phyloP scores from a whole-genome alignment of 2,888 invertebrate species.

The Plagodis dolabraria region DNA sequence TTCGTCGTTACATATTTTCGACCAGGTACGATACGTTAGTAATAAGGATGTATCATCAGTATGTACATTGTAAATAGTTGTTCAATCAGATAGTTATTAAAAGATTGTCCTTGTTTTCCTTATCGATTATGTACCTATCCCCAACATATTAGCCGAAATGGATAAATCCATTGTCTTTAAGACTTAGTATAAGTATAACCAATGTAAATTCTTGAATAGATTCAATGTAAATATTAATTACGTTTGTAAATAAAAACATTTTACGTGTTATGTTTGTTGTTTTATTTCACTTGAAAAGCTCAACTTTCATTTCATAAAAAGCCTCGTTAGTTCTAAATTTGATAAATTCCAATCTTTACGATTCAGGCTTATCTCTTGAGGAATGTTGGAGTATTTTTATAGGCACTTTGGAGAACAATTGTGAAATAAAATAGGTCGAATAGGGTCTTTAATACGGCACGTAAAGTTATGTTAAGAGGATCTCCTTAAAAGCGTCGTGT shows the following conservation, averaged over 20 bases:
- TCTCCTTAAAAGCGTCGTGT: conserved; percentile 34
- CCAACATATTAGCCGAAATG: conserved; percentile 25
- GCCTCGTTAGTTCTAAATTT: conserved; percentile 23
- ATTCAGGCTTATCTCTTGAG: conserved; percentile 26
- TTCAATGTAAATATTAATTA: conserved; percentile 63
- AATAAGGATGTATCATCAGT: conserved; percentile 3
- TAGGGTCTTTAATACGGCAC: conserved; percentile 26
- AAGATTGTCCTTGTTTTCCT: conserved; percentile 22
- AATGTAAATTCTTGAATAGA: conserved; percentile 47
- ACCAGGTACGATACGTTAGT: neutral
- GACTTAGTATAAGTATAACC: conserved; percentile 31
- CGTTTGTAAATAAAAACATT: conserved; percentile 77
- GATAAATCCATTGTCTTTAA: conserved; percentile 38
- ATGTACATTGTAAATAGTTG: conserved; percentile 23
- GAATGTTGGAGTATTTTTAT: conserved; percentile 36
- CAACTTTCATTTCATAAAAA: conserved; percentile 25
- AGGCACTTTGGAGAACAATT: conserved; percentile 30
- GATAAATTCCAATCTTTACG: conserved; percentile 30
- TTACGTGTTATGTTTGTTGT: conserved; percentile 66
- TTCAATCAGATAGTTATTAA: conserved; percentile 6
- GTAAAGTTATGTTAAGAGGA: conserved; percentile 38
- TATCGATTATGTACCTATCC: conserved; percentile 19
- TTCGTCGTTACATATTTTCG: neutral
- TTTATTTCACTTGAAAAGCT: conserved; percentile 44
- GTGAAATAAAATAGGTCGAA: conserved; percentile 34